Conservation (phyloP, 2,113 vertebrate species). For the Bucco capensis region DNA sequence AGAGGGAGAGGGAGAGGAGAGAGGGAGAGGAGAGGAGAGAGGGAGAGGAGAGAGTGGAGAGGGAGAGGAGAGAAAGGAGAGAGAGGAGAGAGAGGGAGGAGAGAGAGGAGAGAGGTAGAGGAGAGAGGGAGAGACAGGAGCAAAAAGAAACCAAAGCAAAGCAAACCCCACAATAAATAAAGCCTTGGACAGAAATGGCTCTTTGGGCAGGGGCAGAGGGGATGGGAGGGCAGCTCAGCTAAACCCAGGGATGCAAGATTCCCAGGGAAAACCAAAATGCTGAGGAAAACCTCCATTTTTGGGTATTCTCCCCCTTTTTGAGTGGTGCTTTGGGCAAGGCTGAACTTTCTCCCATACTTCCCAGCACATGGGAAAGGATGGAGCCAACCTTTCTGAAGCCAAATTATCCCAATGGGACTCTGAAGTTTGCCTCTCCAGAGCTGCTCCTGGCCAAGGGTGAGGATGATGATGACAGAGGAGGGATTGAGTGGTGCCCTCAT, state of each 20-base stretch:
- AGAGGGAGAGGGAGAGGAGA: no score
- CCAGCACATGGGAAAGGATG: not conserved
- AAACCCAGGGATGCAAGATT: not conserved
- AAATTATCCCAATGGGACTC: not conserved
- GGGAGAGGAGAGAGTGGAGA: no score
- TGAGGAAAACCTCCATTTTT: not conserved
- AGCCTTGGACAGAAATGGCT: not conserved
- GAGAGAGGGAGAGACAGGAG: no score
- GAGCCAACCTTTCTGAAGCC: not conserved
- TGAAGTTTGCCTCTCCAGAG: not conserved
- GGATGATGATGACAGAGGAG: fast-evolving
- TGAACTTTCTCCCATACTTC: not conserved
- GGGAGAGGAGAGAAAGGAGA: no score
- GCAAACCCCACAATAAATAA: not conserved
- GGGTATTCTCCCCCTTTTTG: not conserved
- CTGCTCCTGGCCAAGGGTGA: not conserved
- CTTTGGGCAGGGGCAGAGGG: not conserved
- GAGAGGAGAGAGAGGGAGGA: no score
- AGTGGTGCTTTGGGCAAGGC: not conserved
- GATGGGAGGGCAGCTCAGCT: fast-evolving
- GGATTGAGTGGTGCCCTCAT: not conserved
- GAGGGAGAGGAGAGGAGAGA: no score
- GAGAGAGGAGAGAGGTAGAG: no score
- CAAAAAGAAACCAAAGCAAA: no score
- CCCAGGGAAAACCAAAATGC: fast-evolving